phyloP scores from a whole-genome alignment of 2,888 invertebrate species.

The Imbricaverruca yamaguchii region DNA sequence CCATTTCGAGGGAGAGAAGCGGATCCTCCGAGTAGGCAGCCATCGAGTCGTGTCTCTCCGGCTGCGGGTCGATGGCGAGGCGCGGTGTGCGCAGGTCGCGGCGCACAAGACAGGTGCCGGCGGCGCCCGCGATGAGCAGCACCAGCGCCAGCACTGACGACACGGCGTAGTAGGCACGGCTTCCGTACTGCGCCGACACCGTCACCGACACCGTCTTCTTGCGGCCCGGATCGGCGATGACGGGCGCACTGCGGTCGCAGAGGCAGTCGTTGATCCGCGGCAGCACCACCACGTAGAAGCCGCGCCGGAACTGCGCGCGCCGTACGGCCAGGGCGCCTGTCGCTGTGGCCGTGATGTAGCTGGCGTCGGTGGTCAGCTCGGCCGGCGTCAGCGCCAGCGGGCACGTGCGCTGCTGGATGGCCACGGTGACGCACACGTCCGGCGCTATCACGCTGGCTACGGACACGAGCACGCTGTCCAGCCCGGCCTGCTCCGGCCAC shows the following conservation, averaged over 20 bases:
- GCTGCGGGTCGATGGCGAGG: slow-evolving; percentile 65
- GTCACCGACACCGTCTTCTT: slow-evolving; percentile 86
- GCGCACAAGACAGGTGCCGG: slow-evolving; percentile 60
- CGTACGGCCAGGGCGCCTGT: background rate
- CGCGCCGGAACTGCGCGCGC: slow-evolving; percentile 6
- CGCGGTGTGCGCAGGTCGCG: slow-evolving; percentile 50
- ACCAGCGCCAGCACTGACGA: slow-evolving; percentile 78
- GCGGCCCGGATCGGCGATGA: slow-evolving; percentile 39
- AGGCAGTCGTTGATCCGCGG: slow-evolving; percentile 30
- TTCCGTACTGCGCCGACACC: slow-evolving; percentile 63
- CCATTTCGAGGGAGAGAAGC: slow-evolving; percentile 69
- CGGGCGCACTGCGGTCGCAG: slow-evolving; percentile 24
- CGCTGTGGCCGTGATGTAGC: background rate
- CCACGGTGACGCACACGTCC: background rate
- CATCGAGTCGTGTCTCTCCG: slow-evolving; percentile 75
- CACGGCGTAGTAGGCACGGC: slow-evolving; percentile 70
- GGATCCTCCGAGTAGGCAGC: slow-evolving; percentile 82
- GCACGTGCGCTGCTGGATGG: slow-evolving; percentile 21
- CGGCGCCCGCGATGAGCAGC: slow-evolving; percentile 86
- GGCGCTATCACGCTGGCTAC: background rate
- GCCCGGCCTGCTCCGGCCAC: background rate
- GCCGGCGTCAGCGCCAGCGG: slow-evolving; percentile 18
- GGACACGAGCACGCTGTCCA: background rate
- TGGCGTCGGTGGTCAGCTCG: background rate
- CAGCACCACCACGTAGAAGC: slow-evolving; percentile 24